phyloP scores from a whole-genome alignment of 2,797 vertebrate species.

The Columba guinea region DNA sequence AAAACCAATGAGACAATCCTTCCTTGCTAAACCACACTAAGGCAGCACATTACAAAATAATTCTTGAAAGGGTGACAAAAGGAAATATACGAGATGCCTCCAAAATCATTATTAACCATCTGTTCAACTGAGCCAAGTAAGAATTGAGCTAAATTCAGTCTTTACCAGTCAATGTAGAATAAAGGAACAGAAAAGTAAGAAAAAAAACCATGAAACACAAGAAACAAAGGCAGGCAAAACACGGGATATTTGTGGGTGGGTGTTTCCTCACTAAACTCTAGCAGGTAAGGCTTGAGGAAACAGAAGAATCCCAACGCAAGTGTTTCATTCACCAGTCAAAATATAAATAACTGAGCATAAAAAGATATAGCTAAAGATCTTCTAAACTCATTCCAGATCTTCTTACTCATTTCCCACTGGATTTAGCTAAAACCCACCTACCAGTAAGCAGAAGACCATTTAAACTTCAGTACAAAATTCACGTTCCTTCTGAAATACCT shows the following conservation, averaged over 20 bases:
- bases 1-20: neutral
- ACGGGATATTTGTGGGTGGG: neutral
- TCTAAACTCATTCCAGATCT: neutral
- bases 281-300: neutral
- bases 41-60: neutral
- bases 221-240: conserved; percentile 13
- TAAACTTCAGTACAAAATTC: neutral
- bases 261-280: neutral
- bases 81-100: neutral
- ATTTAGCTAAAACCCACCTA: neutral
- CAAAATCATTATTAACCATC: neutral
- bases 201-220: neutral
- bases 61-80: neutral
- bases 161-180: neutral
- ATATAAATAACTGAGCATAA: neutral
- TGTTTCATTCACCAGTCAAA: neutral
- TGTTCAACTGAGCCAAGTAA: neutral
- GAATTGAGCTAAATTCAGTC: neutral
- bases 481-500: accelerated
- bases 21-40: neutral
- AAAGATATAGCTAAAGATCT: neutral
- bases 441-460: accelerated
- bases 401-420: neutral
- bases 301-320: neutral
- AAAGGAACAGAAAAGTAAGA: conserved; percentile 4